Percentiles rank a stretch among this genome's conserved stretches.
phyloP scores from a whole-genome alignment of 2,888 invertebrate genomes.

The Argynnis bischoffii region DNA sequence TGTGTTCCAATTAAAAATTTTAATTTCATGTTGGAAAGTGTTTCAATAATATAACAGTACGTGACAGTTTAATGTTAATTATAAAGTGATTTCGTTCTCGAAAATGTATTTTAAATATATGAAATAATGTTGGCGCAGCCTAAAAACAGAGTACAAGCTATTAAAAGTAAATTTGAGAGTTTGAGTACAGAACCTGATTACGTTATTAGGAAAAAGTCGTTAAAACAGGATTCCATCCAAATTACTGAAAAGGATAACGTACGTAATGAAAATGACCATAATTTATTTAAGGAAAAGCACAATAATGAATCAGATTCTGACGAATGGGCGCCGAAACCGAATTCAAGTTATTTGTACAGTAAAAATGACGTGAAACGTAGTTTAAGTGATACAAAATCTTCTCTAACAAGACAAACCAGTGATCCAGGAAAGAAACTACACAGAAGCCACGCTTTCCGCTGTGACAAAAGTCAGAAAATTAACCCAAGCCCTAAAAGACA shows the following conservation, averaged over 20 bases:
- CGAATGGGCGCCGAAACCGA: conserved; percentile 53
- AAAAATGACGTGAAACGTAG: conserved; percentile 62
- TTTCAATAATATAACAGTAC: neutral
- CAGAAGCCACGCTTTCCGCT: conserved; percentile 82
- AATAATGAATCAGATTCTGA: conserved; percentile 35
- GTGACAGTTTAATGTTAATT: conserved; percentile 1
- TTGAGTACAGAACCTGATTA: conserved; percentile 62
- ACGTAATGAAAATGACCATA: conserved; percentile 31
- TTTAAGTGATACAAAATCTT: conserved; percentile 59
- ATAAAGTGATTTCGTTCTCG: conserved; percentile 18
- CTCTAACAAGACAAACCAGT: conserved; percentile 69
- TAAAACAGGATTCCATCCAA: conserved; percentile 27
- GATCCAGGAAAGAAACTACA: conserved; percentile 82
- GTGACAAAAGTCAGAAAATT: conserved; percentile 73
- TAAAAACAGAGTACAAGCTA: conserved; percentile 83
- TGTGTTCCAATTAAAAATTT: conserved; percentile 26
- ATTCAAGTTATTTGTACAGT: conserved; percentile 67
- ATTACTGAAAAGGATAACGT: conserved; percentile 27
- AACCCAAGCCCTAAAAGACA: conserved; percentile 62
- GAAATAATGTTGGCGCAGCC: conserved; percentile 76
- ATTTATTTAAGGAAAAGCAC: conserved; percentile 27
- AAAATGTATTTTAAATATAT: conserved; percentile 61
- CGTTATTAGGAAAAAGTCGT: conserved; percentile 38
- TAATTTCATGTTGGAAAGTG: neutral
- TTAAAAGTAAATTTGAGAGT: conserved; percentile 85